Evolutionary conservation across 2,888 invertebrate species (phyloP).

Genomic region (Exocentrus adspersus): DNA sequence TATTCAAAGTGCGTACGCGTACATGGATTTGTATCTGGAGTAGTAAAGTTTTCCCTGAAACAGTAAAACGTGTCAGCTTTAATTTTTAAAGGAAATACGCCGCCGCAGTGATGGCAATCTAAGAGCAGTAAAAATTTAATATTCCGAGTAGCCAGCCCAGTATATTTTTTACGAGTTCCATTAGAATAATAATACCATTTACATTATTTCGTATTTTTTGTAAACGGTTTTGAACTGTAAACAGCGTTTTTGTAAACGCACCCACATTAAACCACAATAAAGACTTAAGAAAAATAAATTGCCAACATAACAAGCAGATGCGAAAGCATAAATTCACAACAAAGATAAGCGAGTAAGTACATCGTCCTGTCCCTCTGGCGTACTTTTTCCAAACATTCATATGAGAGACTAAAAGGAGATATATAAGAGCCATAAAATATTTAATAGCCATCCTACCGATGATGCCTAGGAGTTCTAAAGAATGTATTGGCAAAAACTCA

Average conservation of each 20-base stretch:
- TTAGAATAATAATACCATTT: slow-evolving; percentile 3
- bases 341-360: slow-evolving; percentile 23
- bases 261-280: not conserved
- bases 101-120: not conserved
- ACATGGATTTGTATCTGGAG: no score
- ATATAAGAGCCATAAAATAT: slow-evolving; percentile 50
- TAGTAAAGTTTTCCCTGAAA: no score
- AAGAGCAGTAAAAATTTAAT: not conserved
- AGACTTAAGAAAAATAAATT: not conserved
- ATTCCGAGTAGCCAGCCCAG: not conserved
- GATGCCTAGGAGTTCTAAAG: slow-evolving; percentile 45
- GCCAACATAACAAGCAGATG: slow-evolving; percentile 1
- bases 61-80: no score
- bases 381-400: slow-evolving; percentile 47
- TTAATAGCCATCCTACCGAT: slow-evolving; percentile 49
- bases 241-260: not conserved
- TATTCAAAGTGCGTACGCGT: not conserved
- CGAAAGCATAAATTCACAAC: slow-evolving; percentile 15
- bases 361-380: slow-evolving; percentile 19
- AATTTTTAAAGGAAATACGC: no score
- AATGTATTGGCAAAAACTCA: slow-evolving; percentile 44
- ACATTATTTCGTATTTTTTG: not conserved
- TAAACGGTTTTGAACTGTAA: not conserved
- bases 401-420: slow-evolving; percentile 48
- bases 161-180: not conserved